phyloP scores from a whole-genome alignment of 2,113 vertebrate genomes.

The Bos javanicus region DNA sequence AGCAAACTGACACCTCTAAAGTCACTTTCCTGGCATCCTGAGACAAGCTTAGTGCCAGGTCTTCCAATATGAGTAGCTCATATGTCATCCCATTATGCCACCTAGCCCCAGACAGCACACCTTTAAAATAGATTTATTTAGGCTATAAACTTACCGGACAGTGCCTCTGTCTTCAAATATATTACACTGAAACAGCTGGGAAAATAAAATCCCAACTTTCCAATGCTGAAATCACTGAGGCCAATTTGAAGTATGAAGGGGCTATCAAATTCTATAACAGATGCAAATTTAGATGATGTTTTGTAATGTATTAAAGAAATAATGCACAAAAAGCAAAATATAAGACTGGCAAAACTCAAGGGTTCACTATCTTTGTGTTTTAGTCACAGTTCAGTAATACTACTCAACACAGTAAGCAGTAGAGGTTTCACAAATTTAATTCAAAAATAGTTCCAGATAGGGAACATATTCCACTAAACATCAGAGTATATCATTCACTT shows the following conservation, averaged over 20 bases:
- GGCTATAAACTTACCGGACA: slow-evolving; percentile 68
- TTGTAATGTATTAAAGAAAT: slow-evolving; percentile 3
- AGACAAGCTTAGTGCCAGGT: slow-evolving; percentile 46
- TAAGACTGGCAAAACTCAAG: neutral
- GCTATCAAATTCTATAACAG: slow-evolving; percentile 43
- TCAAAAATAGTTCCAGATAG: neutral
- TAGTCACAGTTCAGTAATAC: neutral
- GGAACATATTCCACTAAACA: neutral
- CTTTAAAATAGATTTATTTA: slow-evolving; percentile 74
- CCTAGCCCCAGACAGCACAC: slow-evolving; percentile 57
- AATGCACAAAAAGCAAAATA: neutral
- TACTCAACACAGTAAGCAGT: neutral
- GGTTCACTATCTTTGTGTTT: neutral
- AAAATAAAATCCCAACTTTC: slow-evolving; percentile 63
- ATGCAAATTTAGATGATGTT: slow-evolving; percentile 21
- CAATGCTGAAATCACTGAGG: slow-evolving; percentile 40
- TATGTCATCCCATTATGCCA: slow-evolving; percentile 72
- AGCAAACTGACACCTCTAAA: slow-evolving; percentile 56
- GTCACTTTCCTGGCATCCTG: slow-evolving; percentile 67
- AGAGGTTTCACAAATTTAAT: neutral
- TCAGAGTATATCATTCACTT: neutral
- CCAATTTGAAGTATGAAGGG: slow-evolving; percentile 25
- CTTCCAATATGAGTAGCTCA: slow-evolving; percentile 67
- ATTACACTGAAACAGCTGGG: slow-evolving; percentile 64
- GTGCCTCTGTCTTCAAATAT: slow-evolving; percentile 62